Conservation (phyloP, 2,888 invertebrate species). For the Melanotus villosus region DNA sequence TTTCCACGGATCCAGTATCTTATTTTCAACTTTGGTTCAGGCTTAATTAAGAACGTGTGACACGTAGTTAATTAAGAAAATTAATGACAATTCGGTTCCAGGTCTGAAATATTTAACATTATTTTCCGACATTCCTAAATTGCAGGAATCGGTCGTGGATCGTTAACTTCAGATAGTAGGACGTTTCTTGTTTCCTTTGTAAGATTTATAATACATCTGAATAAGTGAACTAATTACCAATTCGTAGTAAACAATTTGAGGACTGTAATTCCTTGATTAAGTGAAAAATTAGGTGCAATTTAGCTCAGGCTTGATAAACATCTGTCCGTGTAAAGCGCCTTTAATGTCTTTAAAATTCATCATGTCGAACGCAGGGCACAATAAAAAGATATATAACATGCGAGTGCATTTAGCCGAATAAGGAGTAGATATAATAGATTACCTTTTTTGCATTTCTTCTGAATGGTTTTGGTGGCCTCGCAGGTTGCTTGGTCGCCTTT, state of each 20-base stretch:
- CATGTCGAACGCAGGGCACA: slow-evolving; percentile 20
- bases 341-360: slow-evolving; percentile 12
- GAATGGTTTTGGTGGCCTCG: slow-evolving; percentile 87
- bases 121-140: slow-evolving; percentile 33
- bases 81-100: slow-evolving; percentile 48
- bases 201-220: slow-evolving; percentile 9
- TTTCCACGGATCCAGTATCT: slow-evolving; percentile 20
- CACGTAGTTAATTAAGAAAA: slow-evolving; percentile 50
- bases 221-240: not conserved
- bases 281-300: too few species aligned
- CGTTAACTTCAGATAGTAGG: slow-evolving; percentile 47
- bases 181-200: not conserved
- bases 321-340: too few species aligned
- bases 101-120: slow-evolving; percentile 43
- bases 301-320: too few species aligned
- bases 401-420: slow-evolving; percentile 30
- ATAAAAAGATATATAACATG: not conserved
- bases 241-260: not conserved
- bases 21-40: slow-evolving; percentile 35
- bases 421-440: slow-evolving; percentile 52
- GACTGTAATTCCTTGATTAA: too few species aligned
- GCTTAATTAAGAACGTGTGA: slow-evolving; percentile 50
- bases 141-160: slow-evolving; percentile 25
- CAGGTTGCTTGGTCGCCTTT: slow-evolving; percentile 86
- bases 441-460: slow-evolving; percentile 96